phyloP scores from a whole-genome alignment of 2,888 invertebrate genomes.

The Noctua janthe region DNA sequence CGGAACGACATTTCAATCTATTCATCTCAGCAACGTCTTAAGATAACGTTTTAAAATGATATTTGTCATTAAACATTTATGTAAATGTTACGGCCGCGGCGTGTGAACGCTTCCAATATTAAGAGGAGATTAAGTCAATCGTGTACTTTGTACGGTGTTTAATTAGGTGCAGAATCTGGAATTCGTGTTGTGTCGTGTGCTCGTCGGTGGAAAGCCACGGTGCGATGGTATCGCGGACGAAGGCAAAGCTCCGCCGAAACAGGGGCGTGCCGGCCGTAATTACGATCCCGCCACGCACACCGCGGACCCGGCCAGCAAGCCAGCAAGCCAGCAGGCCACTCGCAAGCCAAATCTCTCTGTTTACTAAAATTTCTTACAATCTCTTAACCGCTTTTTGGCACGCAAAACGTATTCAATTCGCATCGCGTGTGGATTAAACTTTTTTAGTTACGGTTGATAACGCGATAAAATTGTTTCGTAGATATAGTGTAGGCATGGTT shows the following conservation, averaged over 20 bases:
- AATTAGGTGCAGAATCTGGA: conserved; percentile 84
- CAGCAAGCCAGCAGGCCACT: conserved; percentile 39
- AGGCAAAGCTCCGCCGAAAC: conserved; percentile 81
- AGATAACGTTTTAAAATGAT: conserved; percentile 82
- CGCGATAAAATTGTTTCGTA: conserved; percentile 73
- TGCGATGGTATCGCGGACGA: conserved; percentile 80
- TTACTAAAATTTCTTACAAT: conserved; percentile 82
- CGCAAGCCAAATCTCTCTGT: conserved; percentile 81
- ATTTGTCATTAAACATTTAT: conserved; percentile 84
- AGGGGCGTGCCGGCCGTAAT: conserved; percentile 83
- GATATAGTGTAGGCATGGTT: conserved; percentile 71
- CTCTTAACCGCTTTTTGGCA: conserved; percentile 86
- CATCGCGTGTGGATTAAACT: conserved; percentile 85
- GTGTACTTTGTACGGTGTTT: conserved; percentile 74
- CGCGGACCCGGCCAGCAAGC: conserved; percentile 26
- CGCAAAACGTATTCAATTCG: conserved; percentile 82
- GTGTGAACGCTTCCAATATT: conserved; percentile 76
- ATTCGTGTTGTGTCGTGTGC: conserved; percentile 74
- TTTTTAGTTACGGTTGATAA: conserved; percentile 82
- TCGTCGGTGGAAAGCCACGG: conserved; percentile 75
- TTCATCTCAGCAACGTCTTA: conserved; percentile 75
- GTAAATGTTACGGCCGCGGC: conserved; percentile 73
- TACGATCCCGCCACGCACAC: conserved; percentile 82
- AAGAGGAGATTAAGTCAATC: conserved; percentile 72
- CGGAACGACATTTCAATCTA: conserved; percentile 73